Evolutionary conservation across 2,888 invertebrate species (phyloP).

Genomic region (Athalia rosae): DNA sequence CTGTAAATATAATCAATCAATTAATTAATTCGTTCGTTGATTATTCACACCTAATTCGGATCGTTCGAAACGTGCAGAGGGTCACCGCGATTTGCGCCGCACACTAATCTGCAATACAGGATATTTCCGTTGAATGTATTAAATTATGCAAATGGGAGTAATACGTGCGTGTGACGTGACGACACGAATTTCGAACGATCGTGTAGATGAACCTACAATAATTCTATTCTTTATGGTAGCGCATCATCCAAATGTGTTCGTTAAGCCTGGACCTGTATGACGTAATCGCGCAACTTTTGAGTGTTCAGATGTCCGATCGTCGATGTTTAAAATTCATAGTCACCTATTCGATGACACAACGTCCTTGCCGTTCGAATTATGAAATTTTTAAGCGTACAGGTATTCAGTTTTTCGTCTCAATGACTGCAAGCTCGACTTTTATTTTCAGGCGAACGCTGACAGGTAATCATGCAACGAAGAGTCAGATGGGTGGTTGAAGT

Average conservation of each 20-base stretch:
- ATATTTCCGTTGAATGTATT: neutral
- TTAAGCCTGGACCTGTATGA: neutral
- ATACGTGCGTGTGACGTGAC: neutral
- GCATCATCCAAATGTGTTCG: neutral
- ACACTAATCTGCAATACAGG: neutral
- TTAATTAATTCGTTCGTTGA: too few species aligned
- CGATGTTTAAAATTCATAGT: neutral
- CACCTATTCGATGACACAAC: neutral
- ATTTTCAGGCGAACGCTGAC: neutral
- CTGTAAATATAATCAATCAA: too few species aligned
- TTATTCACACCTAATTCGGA: too few species aligned
- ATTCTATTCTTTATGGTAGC: conserved; percentile 33
- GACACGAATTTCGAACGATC: conserved; percentile 25
- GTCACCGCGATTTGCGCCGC: neutral
- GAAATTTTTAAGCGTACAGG: neutral
- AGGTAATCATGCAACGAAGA: conserved; percentile 65
- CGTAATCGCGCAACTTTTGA: neutral
- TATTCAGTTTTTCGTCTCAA: neutral
- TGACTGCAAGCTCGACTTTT: neutral
- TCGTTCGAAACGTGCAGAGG: neutral
- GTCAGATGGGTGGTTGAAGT: conserved; percentile 77
- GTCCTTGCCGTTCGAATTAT: neutral
- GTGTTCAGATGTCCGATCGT: neutral
- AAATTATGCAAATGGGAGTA: conserved; percentile 25
- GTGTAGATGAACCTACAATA: neutral